Evolutionary conservation across 2,113 vertebrate species (phyloP), one percentile per base, ranked within the genome.

Genomic region (Barnardius zonarius): DNA sequence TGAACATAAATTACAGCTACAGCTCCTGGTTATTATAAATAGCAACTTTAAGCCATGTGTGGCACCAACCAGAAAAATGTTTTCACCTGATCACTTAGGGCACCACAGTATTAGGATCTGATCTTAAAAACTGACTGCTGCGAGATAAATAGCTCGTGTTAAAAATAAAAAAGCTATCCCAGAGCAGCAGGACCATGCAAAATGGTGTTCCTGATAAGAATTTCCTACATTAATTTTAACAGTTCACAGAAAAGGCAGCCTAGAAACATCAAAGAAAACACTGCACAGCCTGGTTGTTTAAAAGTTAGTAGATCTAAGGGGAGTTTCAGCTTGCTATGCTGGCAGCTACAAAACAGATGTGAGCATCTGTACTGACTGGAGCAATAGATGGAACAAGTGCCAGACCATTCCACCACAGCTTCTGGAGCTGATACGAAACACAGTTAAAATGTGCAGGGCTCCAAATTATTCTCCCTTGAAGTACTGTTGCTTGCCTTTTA

Each of bases 11-110:
- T 94, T 64, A 86, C 51, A 92, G 59, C 35, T 81, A 27, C 68
- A 84, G 86, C 86, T 96, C 74, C 86, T 79, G 77, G 41, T 87
- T 81, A 81, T 76, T 89, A 87, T 35, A 94, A 93, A 92, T 51
- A 87, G 86, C 70, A 94, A 70, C 88, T 81, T 94, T 61, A 88
- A 94, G 78, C 37, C 74, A 69, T 6, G 67, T 54, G 68, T 85
- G 86, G 90, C 90, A 96, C 69, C 70, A 92, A 76, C 28, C n/a
- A 92, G 83, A 81, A 86, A 62, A 80, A 85, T 7, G 25, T 76
- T 84, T 91, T 76, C 74, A 64, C 57, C 51, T 52, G 41, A 46
- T 78, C 69, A 66, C 33, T 93, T 25, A 55, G 46, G 44, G 23
- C 63, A 91, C 67, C 57, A 41, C 35, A 68, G 31, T 66, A 67